A percentile compares a stretch with the other conserved stretches of the same genome.
Evolutionary conservation across 53 echinoderm and acorn worm species (phyloP).

Genomic region (Temnopleurus reevesii): DNA sequence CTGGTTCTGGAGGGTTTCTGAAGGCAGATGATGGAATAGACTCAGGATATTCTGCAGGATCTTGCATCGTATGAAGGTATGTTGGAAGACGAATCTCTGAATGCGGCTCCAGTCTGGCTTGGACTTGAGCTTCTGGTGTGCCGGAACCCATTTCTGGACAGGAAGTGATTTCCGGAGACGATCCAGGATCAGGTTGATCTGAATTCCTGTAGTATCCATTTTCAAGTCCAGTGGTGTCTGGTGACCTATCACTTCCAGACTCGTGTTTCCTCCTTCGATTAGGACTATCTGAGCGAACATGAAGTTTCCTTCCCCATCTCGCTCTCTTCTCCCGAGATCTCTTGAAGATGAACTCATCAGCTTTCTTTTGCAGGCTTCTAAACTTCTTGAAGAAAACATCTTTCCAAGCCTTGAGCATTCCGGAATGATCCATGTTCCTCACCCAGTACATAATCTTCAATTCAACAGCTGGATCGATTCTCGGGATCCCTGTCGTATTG

Average conservation of each 20-base stretch:
- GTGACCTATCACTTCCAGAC: constrained; percentile 22
- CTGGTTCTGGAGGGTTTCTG: constrained; percentile 13
- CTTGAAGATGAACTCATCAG: no score
- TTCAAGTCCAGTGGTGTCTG: constrained; percentile 15
- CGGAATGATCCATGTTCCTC: background rate
- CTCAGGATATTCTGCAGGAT: background rate
- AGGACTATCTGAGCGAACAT: background rate
- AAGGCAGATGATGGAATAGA: background rate
- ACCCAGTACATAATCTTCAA: constrained; percentile 6
- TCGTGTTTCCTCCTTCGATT: background rate
- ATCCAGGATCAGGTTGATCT: background rate
- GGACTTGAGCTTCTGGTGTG: background rate
- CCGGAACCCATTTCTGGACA: constrained; percentile 5
- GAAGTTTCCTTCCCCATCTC: background rate
- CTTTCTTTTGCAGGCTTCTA: background rate
- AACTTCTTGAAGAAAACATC: background rate
- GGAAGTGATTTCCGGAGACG: background rate
- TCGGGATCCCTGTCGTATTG: constrained; percentile 14
- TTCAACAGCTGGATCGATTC: background rate
- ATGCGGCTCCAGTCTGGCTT: background rate
- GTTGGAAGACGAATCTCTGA: constrained; percentile 24
- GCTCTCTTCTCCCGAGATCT: background rate
- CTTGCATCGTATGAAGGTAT: background rate
- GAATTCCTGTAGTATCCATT: background rate
- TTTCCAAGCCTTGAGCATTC: background rate